These are phyloP conservation scores for rat (Rattus norvegicus) DNA, from an alignment of 2,113 vertebrate species.

Conservation along the genomic window GRCr8 NC_086029.1:35192501-35193000, in stretches of 20 bases:
- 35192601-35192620: neutral
- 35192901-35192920: neutral
- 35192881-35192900: neutral
- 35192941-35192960: neutral
- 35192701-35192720: fast-evolving
- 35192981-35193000: neutral
- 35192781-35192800: neutral
- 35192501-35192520: neutral
- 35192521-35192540: neutral
- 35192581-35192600: neutral
- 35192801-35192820: neutral
- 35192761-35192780: neutral
- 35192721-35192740: neutral
- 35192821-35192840: neutral
- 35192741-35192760: neutral
- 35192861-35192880: neutral
- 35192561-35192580: neutral
- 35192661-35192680: neutral
- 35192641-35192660: neutral
- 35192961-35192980: neutral
- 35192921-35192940: neutral
- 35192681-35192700: neutral
- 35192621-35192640: neutral
- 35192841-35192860: neutral
- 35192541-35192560: neutral